phyloP scores from a whole-genome alignment of 1,140 invertebrate species.

The Rhagoletis pomonella region DNA sequence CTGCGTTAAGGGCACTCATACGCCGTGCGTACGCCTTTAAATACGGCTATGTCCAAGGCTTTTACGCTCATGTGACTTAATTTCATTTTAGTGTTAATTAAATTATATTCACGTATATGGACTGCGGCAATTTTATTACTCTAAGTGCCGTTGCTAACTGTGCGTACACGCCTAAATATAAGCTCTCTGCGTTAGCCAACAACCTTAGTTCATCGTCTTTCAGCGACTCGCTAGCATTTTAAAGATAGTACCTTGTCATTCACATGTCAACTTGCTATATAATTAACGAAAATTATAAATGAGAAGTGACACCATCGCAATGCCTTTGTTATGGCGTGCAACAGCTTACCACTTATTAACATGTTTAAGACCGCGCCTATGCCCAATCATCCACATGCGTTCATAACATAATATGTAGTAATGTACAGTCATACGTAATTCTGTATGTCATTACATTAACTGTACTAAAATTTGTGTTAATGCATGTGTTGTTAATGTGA shows the following conservation, averaged over 20 bases:
- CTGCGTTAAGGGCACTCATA: neutral
- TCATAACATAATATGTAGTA: neutral
- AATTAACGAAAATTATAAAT: conserved; percentile 43
- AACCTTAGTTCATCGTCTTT: too few relatives aligned
- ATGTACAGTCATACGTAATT: neutral
- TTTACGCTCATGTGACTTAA: neutral
- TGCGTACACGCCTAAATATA: neutral
- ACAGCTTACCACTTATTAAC: neutral
- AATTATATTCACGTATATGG: neutral
- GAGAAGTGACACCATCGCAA: conserved; percentile 15
- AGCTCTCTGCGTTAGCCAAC: neutral
- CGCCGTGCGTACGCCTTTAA: neutral
- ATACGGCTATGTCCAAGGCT: too few relatives aligned
- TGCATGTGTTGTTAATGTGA: neutral
- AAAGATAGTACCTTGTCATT: neutral
- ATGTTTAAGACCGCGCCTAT: neutral
- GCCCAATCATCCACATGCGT: neutral
- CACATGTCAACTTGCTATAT: neutral
- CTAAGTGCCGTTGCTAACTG: conserved; percentile 18
- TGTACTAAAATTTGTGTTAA: neutral
- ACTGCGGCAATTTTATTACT: neutral
- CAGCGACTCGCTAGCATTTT: neutral
- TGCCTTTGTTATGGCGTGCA: neutral
- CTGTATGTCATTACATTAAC: conserved; percentile 4
- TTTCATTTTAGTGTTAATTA: neutral